Base-by-base conservation (phyloP, 2,113 vertebrate species). In the Vimba vimba region DNA sequence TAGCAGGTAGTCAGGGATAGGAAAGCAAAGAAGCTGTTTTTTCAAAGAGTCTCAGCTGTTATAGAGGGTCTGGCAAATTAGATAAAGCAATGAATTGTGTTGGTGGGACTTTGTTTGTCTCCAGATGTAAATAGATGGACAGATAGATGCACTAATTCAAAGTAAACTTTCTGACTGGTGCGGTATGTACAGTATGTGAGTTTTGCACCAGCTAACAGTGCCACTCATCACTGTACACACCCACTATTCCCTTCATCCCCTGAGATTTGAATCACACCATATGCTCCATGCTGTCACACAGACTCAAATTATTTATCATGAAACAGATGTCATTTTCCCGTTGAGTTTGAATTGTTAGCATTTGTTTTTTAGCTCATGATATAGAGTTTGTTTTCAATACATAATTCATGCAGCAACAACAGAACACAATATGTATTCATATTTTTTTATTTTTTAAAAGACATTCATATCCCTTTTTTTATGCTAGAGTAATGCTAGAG, bases 241-340 rank as follows among this genome's bases (percentile, higher is more conserved):
- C 57, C 33, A 43, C 50, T 59, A 59, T 57, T 52, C 30, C 33
- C 77, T 60, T 43, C 33, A 2, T 60, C 55, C 57, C 19, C 6
- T 62, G 77, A 62, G 55, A 62, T 43, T 17, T 60, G 33, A 79
- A 60, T 25, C 55, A n/a, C 77, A 1, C 30, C 13, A 62, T 79
- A 25, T 79, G 77, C 9, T 79, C 33, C 23, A 79, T 60, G 62
- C 4, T 7, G 7, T 3, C 21, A 59, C 4, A 1, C 30, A 39
- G 47, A 81, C 39, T 62, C n/a, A 64, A 64, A 66, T 64, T 4
- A 36, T 79, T 43, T 43, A 79, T 79, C 12, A 36, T 78, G 50
- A 60, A 79, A 60, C 55, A 60, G 55, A 39, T 79, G 57, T 60
- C 77, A 59, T 39, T 62, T 62, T 25, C 11, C 19, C 39, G 0